Conservation (phyloP, 2,113 vertebrate genomes). For the Coregonus clupeaformis region DNA sequence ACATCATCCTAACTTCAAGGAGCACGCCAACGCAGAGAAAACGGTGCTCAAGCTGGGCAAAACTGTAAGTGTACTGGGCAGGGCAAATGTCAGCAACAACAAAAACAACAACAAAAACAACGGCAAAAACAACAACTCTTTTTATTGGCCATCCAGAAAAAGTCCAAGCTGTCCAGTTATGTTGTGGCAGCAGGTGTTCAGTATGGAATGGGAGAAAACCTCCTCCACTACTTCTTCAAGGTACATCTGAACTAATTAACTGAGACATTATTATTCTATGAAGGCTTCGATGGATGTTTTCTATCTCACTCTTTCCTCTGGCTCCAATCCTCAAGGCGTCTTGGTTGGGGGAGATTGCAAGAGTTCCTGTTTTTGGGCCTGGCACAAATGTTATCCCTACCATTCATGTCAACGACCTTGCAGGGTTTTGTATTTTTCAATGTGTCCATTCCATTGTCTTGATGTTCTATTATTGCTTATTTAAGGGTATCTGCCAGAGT, state of each 20-base stretch:
- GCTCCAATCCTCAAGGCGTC: constrained; percentile 62
- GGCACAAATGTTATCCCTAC: constrained; percentile 84
- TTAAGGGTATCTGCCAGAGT: neutral
- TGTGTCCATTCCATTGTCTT: constrained; percentile 2
- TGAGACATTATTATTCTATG: neutral
- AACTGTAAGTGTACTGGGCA: constrained; percentile 71
- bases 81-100: neutral
- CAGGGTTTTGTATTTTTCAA: constrained; percentile 75
- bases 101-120: neutral
- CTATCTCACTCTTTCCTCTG: constrained; percentile 7
- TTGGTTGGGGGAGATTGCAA: constrained; percentile 80
- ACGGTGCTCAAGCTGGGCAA: constrained; percentile 80
- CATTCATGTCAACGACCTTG: constrained; percentile 90
- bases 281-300: neutral
- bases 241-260: constrained; percentile 59
- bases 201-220: constrained; percentile 85
- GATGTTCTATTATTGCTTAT: neutral
- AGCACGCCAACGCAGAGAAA: constrained; percentile 84
- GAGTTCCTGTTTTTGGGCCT: constrained; percentile 82
- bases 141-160: constrained; percentile 70
- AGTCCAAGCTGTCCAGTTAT: constrained; percentile 76
- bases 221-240: constrained; percentile 92
- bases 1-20: constrained; percentile 79
- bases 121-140: neutral
- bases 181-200: constrained; percentile 84